Percentiles rank a stretch among this genome's conserved stretches.
Evolutionary conservation across 2,797 vertebrate genomes (phyloP).

Genomic region (Onychomys leucogaster): DNA sequence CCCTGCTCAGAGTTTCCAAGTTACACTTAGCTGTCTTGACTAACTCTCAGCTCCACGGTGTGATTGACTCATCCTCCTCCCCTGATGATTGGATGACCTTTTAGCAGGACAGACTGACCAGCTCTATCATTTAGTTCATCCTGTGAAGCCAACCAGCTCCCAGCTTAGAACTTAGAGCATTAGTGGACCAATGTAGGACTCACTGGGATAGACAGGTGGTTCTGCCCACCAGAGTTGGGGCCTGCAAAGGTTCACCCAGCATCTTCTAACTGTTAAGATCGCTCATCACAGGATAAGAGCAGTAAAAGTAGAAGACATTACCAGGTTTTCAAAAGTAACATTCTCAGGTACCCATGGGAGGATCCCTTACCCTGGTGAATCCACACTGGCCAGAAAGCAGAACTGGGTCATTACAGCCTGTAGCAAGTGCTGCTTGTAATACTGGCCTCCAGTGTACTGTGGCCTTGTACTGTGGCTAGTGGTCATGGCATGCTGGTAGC

Average conservation of each 20-base stretch:
- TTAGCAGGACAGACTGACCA: neutral
- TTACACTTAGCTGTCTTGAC: neutral
- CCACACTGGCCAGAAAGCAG: neutral
- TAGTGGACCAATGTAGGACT: neutral
- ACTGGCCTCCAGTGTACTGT: accelerated
- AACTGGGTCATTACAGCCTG: neutral
- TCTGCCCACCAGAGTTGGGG: neutral
- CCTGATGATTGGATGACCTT: neutral
- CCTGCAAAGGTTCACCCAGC: neutral
- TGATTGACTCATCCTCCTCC: neutral
- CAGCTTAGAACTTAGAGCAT: neutral
- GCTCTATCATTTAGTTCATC: neutral
- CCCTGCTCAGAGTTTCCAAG: neutral
- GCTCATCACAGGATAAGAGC: neutral
- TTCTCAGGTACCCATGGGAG: neutral
- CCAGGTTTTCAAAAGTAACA: constrained; percentile 37
- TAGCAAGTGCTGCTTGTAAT: neutral
- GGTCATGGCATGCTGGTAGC: neutral
- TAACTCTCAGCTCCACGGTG: neutral
- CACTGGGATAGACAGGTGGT: neutral
- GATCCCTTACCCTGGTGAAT: neutral
- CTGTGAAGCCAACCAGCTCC: neutral
- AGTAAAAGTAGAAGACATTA: neutral
- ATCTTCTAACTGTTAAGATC: neutral
- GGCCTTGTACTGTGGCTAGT: neutral